Evolutionary conservation across 2,113 vertebrate species (phyloP).

Genomic region (Actinemys pallida): DNA sequence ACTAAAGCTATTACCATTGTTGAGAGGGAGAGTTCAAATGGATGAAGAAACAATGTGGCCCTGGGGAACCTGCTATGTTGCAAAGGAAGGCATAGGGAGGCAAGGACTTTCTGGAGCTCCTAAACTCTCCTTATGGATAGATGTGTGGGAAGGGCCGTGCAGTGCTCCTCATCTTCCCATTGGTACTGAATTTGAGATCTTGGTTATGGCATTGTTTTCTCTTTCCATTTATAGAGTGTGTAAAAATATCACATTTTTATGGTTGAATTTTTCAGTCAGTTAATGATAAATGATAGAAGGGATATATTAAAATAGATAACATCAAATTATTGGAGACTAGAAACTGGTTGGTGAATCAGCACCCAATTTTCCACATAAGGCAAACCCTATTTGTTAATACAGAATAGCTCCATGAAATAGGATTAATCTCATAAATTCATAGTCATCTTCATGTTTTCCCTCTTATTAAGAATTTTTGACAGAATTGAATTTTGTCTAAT

Average conservation of each 20-base stretch:
- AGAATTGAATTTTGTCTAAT: background rate
- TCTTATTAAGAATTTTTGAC: background rate
- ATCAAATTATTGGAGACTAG: background rate
- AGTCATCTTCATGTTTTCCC: background rate
- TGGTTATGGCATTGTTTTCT: background rate
- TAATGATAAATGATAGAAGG: background rate
- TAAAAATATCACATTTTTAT: background rate
- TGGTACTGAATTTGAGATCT: background rate
- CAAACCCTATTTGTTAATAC: background rate
- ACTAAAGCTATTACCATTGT: background rate
- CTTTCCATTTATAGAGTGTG: background rate
- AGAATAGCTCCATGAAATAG: background rate
- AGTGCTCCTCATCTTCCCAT: background rate
- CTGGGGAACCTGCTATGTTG: background rate
- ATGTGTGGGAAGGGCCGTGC: background rate
- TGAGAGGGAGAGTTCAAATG: background rate
- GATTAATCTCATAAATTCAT: background rate
- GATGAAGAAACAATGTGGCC: background rate
- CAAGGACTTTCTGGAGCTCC: background rate
- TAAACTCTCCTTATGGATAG: background rate
- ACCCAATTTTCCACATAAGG: background rate
- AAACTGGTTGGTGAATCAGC: background rate
- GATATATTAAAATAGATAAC: background rate
- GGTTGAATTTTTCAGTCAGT: background rate
- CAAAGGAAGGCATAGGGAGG: background rate